Percentiles rank a stretch among this genome's conserved stretches.
phyloP scores from a whole-genome alignment of 2,113 vertebrate species.

The mouse (Mus musculus) region DNA sequence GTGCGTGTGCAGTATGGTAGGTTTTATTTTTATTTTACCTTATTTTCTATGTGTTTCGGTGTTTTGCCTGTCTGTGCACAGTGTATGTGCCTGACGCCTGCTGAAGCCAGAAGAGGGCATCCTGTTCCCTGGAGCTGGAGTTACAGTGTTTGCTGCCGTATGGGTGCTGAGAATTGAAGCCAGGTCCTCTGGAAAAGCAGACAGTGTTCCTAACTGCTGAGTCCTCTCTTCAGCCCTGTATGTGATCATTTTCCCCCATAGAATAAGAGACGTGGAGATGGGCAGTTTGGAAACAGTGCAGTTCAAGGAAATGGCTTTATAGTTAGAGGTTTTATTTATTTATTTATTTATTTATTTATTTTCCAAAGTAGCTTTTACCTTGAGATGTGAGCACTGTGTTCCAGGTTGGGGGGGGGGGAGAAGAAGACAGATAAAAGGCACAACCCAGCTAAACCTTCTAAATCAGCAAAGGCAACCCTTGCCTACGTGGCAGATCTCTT shows the following conservation, averaged over 20 bases:
- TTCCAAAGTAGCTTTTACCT: not conserved
- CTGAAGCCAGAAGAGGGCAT: not conserved
- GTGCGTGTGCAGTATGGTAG: not conserved
- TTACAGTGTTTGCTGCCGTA: not conserved
- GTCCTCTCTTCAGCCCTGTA: not conserved
- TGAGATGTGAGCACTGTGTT: not conserved
- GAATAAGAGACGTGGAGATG: not conserved
- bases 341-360: not conserved
- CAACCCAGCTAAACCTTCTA: not conserved
- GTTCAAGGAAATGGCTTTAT: not conserved
- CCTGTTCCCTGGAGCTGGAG: not conserved
- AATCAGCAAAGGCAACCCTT: not conserved
- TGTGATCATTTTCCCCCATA: not conserved
- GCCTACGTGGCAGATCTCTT: not conserved
- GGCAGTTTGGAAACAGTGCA: not conserved
- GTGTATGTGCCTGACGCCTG: not conserved
- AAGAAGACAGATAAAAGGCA: not conserved
- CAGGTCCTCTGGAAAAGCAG: not conserved
- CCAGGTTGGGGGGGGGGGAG: not conserved
- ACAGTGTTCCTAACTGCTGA: not conserved
- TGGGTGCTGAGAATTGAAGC: not conserved
- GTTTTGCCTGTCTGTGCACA: not conserved
- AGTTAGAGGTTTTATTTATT: not conserved
- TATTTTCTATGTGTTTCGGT: not conserved
- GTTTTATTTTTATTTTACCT: not conserved